Conservation (phyloP, 2,797 vertebrate species). For the Helicolenus hilgendorfi region DNA sequence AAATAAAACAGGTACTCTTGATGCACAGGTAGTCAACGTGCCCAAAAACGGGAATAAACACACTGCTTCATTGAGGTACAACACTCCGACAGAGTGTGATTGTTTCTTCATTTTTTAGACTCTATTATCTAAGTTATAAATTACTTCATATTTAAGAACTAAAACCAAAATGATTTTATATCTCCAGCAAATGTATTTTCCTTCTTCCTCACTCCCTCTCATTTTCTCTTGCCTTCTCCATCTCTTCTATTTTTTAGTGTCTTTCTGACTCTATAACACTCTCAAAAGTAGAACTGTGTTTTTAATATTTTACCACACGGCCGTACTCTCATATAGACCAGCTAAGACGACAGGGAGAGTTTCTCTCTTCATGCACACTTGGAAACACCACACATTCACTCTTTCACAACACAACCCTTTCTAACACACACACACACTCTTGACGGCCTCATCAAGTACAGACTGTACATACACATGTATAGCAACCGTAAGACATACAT, state of each 20-base stretch:
- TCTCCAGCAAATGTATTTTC: neutral
- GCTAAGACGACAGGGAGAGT: neutral
- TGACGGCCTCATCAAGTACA: neutral
- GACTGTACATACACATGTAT: neutral
- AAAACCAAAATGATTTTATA: neutral
- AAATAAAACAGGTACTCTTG: neutral
- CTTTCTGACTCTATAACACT: neutral
- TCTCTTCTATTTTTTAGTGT: neutral
- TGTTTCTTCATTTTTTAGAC: neutral
- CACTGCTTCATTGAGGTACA: neutral
- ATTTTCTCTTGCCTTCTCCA: neutral
- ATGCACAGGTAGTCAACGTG: neutral
- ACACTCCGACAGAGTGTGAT: neutral
- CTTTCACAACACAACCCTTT: neutral
- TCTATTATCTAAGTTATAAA: neutral
- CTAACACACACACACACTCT: neutral
- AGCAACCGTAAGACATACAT: neutral
- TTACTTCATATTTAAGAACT: neutral
- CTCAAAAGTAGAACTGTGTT: constrained; percentile 4
- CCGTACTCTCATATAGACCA: neutral
- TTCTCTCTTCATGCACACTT: neutral
- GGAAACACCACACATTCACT: neutral
- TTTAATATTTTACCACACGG: constrained; percentile 31
- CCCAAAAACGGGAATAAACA: neutral
- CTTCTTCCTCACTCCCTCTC: neutral